Percentiles rank a stretch among this genome's conserved stretches.
These are phyloP conservation scores for Pseudorasbora parva DNA, from an alignment of 2,113 vertebrate species.

Conservation along the genomic window DNA sequence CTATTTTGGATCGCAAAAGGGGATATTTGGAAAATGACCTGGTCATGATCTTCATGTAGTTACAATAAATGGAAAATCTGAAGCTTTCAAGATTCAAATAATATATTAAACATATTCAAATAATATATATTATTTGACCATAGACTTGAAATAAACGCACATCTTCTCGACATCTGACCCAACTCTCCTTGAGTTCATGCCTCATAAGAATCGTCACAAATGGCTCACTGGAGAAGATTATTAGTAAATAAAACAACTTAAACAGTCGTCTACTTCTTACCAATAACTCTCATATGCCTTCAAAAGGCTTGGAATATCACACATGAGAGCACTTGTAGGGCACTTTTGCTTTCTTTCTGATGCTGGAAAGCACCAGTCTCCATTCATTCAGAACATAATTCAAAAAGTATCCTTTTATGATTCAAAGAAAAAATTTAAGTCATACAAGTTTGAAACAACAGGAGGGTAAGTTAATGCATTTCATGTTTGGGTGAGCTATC, in stretches of 20 bases:
- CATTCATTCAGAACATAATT: neutral
- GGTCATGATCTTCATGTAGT: neutral
- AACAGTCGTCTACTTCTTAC: neutral
- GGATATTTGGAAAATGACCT: neutral
- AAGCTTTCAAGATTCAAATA: constrained; percentile 1
- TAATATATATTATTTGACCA: too few species aligned
- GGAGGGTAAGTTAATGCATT: neutral
- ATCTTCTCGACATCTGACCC: too few species aligned
- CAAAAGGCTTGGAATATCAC: neutral
- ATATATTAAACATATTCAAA: too few species aligned
- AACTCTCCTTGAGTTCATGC: neutral
- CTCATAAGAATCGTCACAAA: neutral
- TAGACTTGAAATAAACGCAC: too few species aligned
- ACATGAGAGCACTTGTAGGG: neutral
- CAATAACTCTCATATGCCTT: neutral
- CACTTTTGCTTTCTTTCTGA: neutral
- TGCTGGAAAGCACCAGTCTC: too few species aligned
- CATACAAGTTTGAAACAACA: neutral
- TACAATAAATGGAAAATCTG: neutral
- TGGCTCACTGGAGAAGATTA: neutral
- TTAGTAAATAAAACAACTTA: neutral
- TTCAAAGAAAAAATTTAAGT: neutral
- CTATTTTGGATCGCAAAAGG: neutral
- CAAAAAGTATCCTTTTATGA: neutral
- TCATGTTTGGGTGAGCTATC: neutral